Evolutionary conservation across 2,113 vertebrate species (phyloP).

Genomic region (Eclectus roratus): DNA sequence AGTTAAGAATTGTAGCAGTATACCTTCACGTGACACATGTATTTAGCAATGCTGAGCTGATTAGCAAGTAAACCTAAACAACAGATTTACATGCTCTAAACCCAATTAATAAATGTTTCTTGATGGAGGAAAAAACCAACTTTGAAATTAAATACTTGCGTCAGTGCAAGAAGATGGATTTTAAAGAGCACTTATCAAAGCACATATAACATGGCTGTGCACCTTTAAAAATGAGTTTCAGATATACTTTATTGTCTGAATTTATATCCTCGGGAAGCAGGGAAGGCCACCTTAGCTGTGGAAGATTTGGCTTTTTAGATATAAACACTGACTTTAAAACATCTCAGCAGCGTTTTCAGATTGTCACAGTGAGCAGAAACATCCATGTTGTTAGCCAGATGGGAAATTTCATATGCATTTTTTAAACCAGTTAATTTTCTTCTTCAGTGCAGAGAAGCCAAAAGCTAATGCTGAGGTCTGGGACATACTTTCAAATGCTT

Average conservation of each 20-base stretch:
- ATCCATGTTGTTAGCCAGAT: constrained; percentile 23
- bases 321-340: constrained; percentile 49
- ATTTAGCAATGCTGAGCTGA: constrained; percentile 56
- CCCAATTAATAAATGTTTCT: constrained; percentile 34
- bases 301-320: constrained; percentile 4
- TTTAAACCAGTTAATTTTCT: constrained; percentile 38
- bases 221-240: constrained; percentile 42
- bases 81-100: neutral
- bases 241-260: constrained; percentile 30
- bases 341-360: constrained; percentile 42
- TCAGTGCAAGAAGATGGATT: neutral
- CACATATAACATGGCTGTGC: neutral
- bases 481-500: neutral
- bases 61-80: constrained; percentile 49
- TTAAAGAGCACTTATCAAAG: neutral
- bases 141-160: constrained; percentile 7
- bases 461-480: constrained; percentile 31
- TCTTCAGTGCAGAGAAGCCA: neutral
- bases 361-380: constrained; percentile 37
- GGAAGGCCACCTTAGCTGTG: constrained; percentile 12
- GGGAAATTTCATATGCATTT: constrained; percentile 30
- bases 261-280: neutral
- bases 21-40: neutral
- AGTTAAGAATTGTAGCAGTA: constrained; percentile 24
- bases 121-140: neutral